phyloP scores from a whole-genome alignment of 2,888 invertebrate species.

The Sphaerophoria taeniata region DNA sequence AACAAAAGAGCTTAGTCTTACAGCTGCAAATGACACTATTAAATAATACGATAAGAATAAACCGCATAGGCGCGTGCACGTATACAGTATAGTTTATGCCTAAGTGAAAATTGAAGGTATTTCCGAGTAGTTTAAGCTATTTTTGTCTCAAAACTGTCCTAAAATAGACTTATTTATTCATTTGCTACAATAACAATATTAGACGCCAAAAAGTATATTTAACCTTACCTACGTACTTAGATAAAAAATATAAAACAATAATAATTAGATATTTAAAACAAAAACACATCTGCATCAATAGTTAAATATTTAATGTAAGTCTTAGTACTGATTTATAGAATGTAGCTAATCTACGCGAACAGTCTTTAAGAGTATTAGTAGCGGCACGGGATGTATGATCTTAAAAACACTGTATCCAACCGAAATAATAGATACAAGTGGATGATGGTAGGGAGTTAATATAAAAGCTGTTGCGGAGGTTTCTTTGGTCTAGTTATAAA shows the following conservation, averaged over 20 bases:
- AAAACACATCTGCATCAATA: conserved; percentile 11
- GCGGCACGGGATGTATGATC: neutral
- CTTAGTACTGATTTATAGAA: conserved; percentile 17
- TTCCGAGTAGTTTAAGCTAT: neutral
- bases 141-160: conserved; percentile 12
- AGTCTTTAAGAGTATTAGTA: neutral
- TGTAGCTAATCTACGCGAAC: neutral
- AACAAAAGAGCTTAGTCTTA: too few relatives aligned
- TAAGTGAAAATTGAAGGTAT: neutral
- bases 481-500: conserved; percentile 21
- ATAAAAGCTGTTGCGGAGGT: conserved; percentile 39
- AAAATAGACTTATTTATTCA: conserved; percentile 17
- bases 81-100: neutral
- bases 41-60: neutral
- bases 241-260: neutral
- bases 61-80: neutral
- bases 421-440: conserved; percentile 5
- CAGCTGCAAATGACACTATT: neutral
- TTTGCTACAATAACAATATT: neutral
- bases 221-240: neutral
- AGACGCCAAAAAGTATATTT: neutral
- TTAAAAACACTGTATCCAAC: neutral
- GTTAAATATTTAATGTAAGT: conserved; percentile 13
- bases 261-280: neutral
- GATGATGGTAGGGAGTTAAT: conserved; percentile 31